phyloP scores from a whole-genome alignment of 1,140 invertebrate species.

The Drosophila tsacasi region DNA sequence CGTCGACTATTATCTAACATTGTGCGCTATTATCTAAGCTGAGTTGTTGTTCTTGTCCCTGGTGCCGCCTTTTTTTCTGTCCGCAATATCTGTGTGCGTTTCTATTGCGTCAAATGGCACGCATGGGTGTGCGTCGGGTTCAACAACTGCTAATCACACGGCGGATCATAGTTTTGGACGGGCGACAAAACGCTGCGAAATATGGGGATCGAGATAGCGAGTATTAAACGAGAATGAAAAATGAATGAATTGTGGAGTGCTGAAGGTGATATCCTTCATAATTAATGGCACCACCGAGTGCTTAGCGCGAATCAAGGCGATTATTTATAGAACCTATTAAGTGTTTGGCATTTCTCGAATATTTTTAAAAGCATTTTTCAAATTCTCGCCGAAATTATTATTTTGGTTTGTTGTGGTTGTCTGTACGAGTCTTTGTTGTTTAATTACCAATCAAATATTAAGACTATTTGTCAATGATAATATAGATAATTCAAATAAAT shows the following conservation, averaged over 20 bases:
- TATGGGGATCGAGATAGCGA: slow-evolving; percentile 26
- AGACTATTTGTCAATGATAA: not conserved
- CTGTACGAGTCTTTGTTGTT: too few species aligned
- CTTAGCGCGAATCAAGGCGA: slow-evolving; percentile 21
- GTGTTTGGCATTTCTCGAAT: slow-evolving; percentile 6
- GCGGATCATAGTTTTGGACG: slow-evolving; percentile 44
- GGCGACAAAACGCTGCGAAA: slow-evolving; percentile 22
- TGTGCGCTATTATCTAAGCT: slow-evolving; percentile 59
- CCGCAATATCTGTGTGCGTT: slow-evolving; percentile 28
- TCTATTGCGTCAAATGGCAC: slow-evolving; percentile 33
- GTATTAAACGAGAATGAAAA: slow-evolving; percentile 9
- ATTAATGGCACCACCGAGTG: slow-evolving; percentile 38
- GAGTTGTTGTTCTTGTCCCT: slow-evolving; percentile 34
- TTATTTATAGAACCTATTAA: slow-evolving; percentile 46
- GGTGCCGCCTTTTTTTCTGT: slow-evolving; percentile 3
- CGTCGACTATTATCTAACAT: slow-evolving; percentile 70
- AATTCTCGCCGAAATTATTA: not conserved
- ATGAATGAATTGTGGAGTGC: slow-evolving; percentile 38
- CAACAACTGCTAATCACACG: slow-evolving; percentile 80
- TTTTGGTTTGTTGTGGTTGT: not conserved
- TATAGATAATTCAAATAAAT: not conserved
- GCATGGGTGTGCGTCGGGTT: slow-evolving; percentile 56
- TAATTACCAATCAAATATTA: not conserved
- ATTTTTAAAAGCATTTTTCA: slow-evolving; percentile 22
- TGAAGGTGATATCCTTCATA: slow-evolving; percentile 39